phyloP scores from a whole-genome alignment of 2,113 vertebrate genomes.

The Ammospiza nelsoni region DNA sequence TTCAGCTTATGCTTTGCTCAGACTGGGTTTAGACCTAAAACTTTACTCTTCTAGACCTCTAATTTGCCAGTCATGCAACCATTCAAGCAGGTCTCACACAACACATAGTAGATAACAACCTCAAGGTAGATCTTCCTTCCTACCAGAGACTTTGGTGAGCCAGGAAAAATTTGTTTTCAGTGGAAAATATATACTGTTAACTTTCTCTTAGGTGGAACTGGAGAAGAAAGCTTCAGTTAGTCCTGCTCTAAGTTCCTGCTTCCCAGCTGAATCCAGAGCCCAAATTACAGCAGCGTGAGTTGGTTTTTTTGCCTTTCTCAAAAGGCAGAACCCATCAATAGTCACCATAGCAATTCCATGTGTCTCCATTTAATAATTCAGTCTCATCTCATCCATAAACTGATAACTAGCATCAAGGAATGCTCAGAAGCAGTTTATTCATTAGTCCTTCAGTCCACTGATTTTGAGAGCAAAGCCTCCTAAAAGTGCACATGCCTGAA shows the following conservation, averaged over 20 bases:
- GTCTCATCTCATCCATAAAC: neutral
- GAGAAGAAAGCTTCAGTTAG: neutral
- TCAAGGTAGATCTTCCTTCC: neutral
- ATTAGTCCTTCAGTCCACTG: neutral
- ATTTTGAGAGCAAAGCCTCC: neutral
- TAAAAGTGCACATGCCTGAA: neutral
- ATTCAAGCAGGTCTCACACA: neutral
- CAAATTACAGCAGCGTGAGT: accelerated
- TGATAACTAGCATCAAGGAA: neutral
- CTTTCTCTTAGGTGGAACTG: neutral
- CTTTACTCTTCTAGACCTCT: neutral
- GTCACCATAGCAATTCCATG: neutral
- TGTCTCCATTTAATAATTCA: neutral
- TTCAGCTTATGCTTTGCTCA: neutral
- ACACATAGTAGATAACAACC: neutral
- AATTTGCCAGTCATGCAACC: neutral
- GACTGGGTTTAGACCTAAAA: neutral
- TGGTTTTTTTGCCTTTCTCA: neutral
- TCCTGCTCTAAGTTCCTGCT: neutral
- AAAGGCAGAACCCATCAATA: neutral
- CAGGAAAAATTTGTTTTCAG: neutral
- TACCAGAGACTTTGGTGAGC: neutral
- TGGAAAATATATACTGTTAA: neutral
- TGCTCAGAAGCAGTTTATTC: neutral
- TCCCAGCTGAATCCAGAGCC: neutral